Evolutionary conservation across 2,797 vertebrate genomes (phyloP).

Genomic region (Phylloscopus collybita): DNA sequence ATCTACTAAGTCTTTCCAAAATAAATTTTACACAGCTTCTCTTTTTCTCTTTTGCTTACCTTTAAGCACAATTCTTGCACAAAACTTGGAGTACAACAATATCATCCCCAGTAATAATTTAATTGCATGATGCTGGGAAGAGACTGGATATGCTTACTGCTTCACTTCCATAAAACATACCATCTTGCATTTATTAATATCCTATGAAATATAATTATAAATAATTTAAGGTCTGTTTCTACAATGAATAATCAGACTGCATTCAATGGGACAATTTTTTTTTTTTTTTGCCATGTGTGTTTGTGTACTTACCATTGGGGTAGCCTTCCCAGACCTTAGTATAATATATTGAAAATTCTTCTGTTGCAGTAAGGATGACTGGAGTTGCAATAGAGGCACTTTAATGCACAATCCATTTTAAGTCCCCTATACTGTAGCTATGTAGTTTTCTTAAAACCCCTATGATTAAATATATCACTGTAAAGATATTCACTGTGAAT

Average conservation of each 20-base stretch:
- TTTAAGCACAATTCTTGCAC: background rate
- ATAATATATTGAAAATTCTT: background rate
- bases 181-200: background rate
- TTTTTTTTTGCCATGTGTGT: background rate
- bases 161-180: background rate
- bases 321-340: background rate
- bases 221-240: background rate
- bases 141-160: background rate
- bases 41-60: background rate
- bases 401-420: background rate
- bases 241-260: background rate
- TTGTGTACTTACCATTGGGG: background rate
- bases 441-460: background rate
- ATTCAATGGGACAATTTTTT: background rate
- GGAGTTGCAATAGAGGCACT: background rate
- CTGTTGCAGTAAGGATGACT: background rate
- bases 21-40: background rate
- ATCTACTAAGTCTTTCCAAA: background rate
- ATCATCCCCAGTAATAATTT: background rate
- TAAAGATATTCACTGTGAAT: background rate
- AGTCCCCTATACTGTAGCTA: background rate
- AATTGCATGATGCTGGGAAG: background rate
- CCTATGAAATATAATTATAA: background rate
- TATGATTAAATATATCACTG: background rate
- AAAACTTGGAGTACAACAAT: background rate